Percentiles rank a stretch among this genome's conserved stretches.
phyloP scores from a whole-genome alignment of 2,888 invertebrate species.

The Acrocyrtus sp. region DNA sequence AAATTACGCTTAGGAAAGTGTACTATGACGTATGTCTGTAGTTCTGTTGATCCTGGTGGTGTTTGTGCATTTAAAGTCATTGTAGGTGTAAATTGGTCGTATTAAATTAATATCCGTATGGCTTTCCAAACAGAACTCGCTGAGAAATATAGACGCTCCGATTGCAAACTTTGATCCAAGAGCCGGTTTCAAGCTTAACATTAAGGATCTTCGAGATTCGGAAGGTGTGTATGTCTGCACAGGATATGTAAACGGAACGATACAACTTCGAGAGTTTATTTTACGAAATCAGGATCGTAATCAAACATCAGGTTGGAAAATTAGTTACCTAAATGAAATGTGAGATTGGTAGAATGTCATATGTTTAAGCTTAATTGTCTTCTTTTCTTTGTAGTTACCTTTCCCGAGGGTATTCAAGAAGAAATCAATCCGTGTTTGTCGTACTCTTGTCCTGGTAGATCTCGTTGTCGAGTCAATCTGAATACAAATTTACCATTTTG shows the following conservation, averaged over 20 bases:
- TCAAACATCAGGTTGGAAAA: constrained; percentile 24
- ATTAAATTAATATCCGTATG: too few species aligned
- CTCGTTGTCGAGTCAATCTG: constrained; percentile 33
- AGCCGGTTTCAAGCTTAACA: constrained; percentile 32
- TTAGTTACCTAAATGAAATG: too few species aligned
- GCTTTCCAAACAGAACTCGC: constrained; percentile 10
- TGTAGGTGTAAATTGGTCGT: too few species aligned
- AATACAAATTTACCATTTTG: constrained; percentile 37
- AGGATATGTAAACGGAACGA: constrained; percentile 2
- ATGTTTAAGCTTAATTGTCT: too few species aligned
- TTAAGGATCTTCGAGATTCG: constrained; percentile 14
- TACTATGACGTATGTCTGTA: constrained; percentile 13
- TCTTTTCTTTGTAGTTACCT: constrained; percentile 17
- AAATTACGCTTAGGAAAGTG: constrained; percentile 25
- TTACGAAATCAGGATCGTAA: constrained; percentile 20
- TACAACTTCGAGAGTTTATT: constrained; percentile 25
- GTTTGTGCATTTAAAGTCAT: too few species aligned
- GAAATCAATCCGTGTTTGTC: constrained; percentile 31
- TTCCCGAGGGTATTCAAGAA: constrained; percentile 12
- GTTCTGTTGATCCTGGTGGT: too few species aligned
- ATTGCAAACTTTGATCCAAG: constrained; percentile 37
- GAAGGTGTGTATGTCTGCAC: constrained; percentile 41
- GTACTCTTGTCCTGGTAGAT: constrained; percentile 15
- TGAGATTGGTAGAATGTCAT: too few species aligned
- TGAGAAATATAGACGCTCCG: constrained; percentile 19